Base-by-base conservation (phyloP, 1,140 invertebrate species). In the Ganaspis sp. region DNA sequence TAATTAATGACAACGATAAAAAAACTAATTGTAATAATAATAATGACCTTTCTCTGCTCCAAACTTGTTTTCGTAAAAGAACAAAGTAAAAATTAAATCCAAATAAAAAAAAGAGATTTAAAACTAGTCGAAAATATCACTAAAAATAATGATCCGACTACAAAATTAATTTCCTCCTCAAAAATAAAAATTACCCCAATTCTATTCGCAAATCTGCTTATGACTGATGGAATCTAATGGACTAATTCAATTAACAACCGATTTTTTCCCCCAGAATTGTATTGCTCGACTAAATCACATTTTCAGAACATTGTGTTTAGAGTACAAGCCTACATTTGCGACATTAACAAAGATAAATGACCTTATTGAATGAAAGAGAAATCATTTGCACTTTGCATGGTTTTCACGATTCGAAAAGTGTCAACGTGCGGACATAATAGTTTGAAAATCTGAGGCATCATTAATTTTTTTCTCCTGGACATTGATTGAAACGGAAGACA, bases 291-390 rank as follows among this genome's bases (percentile, higher is more conserved):
- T 17, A 5, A 21, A 9, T 3, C 9, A 23, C 9, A 29, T 58
- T 58, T 26, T 12, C 21, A 26, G 21, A 58, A 58, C 42, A 45
- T 11, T 40, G 9, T 40, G 38, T 40, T 4, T 38, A 19, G n/a
- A 19, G 15, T 11, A 9, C 5, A 29, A 11, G 9, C 54, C 21
- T 11, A 58, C 23, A 26, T 26, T 26, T 12, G 0, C 23, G 54
- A 58, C 54, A 58, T 58, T 58, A 4, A 15, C 21, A 12, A 58
- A 58, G 54, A 58, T 58, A 58, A 58, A 58, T 58, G 54, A 58
- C 11, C 23, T 15, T 26, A 11, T 26, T 58, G 54, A 58, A 58
- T 12, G 11, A 26, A 23, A 58, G 54, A 58, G 26, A 29, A 4
- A 26, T 58, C 54, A 58, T 58, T 58, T 58, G 21, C 54, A 58